phyloP scores from a whole-genome alignment of 2,888 invertebrate genomes.

The Timema podura region DNA sequence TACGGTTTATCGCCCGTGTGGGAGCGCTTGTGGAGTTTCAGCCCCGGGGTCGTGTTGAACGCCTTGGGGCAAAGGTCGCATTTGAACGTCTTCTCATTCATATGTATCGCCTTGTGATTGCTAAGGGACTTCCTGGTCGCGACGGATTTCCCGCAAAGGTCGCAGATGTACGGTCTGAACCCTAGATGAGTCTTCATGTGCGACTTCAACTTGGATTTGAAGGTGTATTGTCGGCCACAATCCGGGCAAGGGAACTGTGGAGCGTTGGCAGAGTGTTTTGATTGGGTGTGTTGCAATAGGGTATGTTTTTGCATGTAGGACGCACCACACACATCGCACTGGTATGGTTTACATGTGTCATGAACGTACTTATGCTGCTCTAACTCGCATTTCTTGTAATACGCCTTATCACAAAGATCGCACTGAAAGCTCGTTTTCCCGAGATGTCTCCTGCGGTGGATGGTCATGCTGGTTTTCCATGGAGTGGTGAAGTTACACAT shows the following conservation, averaged over 20 bases:
- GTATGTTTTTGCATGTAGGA: constrained; percentile 39
- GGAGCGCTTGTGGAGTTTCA: constrained; percentile 36
- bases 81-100: constrained; percentile 23
- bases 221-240: too few relatives aligned
- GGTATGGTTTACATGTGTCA: constrained; percentile 32
- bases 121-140: constrained; percentile 10
- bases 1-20: constrained; percentile 51
- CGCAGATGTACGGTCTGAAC: constrained; percentile 19
- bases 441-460: constrained; percentile 51
- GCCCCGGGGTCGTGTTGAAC: constrained; percentile 17
- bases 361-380: constrained; percentile 34
- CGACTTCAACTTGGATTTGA: too few relatives aligned
- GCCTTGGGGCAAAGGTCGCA: constrained; percentile 35
- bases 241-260: too few relatives aligned
- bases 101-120: constrained; percentile 22
- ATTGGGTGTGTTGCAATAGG: constrained; percentile 16
- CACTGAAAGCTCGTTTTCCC: constrained; percentile 40
- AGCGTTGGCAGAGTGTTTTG: too few relatives aligned
- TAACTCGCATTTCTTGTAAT: constrained; percentile 35
- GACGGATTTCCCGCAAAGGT: constrained; percentile 20
- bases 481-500: constrained; percentile 24
- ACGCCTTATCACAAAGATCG: constrained; percentile 33
- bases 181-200: too few relatives aligned
- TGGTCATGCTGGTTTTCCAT: constrained; percentile 19
- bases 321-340: constrained; percentile 39